Evolutionary conservation across 2,113 vertebrate genomes (phyloP).

Genomic region (Callopanchax toddi): DNA sequence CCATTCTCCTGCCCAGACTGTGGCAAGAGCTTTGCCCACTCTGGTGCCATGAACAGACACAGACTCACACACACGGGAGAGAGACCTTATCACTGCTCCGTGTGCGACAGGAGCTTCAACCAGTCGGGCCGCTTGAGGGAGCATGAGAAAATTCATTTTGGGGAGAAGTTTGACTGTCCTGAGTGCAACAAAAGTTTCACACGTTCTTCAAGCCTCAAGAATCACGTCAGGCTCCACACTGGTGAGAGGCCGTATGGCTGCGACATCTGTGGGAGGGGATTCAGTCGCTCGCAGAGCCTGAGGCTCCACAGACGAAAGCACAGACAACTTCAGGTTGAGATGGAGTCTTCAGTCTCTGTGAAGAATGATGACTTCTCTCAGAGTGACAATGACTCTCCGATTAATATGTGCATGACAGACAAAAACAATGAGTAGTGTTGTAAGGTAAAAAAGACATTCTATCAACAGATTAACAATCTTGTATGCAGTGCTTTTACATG

Average conservation of each 20-base stretch:
- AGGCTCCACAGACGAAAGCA: conserved; percentile 71
- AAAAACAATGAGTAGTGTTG: conserved; percentile 43
- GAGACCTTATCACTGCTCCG: conserved; percentile 75
- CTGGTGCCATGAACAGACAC: conserved; percentile 72
- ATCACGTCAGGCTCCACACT: conserved; percentile 82
- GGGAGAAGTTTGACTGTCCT: conserved; percentile 74
- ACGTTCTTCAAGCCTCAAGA: conserved; percentile 80
- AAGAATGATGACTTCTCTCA: conserved; percentile 54
- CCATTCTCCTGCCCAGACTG: conserved; percentile 73
- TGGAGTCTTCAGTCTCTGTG: conserved; percentile 30
- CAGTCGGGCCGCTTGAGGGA: conserved; percentile 77
- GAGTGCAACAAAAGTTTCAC: conserved; percentile 77
- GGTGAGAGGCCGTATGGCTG: conserved; percentile 75
- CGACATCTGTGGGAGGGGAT: conserved; percentile 70
- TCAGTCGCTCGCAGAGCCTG: conserved; percentile 69
- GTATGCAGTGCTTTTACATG: conserved; percentile 20
- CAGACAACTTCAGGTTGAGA: conserved; percentile 32
- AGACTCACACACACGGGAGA: conserved; percentile 74
- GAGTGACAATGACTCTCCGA: conserved; percentile 60
- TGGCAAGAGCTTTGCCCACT: conserved; percentile 73
- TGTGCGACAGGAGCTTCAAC: conserved; percentile 81
- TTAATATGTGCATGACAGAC: conserved; percentile 66
- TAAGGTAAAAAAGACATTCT: neutral
- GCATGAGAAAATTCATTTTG: conserved; percentile 81
- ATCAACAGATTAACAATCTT: conserved; percentile 8